Evolutionary conservation across 2,888 invertebrate species (phyloP), one percentile per base, ranked within the genome.

Genomic region (Spilosoma lubricipeda): DNA sequence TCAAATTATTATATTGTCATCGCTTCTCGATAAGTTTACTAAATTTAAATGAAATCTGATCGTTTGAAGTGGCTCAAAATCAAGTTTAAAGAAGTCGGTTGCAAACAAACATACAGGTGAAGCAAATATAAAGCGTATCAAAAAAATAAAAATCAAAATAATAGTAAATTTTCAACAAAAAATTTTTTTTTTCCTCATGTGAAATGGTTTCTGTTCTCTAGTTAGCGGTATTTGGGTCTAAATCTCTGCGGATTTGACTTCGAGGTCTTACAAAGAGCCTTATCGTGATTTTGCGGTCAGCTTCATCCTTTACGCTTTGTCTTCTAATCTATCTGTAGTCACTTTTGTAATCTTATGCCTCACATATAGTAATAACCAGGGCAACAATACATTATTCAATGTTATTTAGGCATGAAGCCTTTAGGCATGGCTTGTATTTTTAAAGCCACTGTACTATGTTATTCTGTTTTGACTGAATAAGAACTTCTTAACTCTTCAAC

Each of bases 221-320:
- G 7, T 67, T 30, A 20, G 20, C 11, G 18, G 56, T 59, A 39
- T 39, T 39, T 8, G 36, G 3, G 59, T 27, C 39, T 0, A 59
- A 39, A 69, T 69, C 69, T 56, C 56, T 8, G 27, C n/a, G 36
- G 30, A 56, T 39, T 66, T 52, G 27, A 27, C 56, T 20, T 39
- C n/a, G 23, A 56, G 36, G 13, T 39, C 56, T 33, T 39, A 69
- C 33, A 36, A 69, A 69, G 68, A 56, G 42, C 30, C 27, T 69
- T 39, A 18, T n/a, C 56, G 18, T 69, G n/a, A 56, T 52, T 36
- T 56, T 39, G 56, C 9, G 39, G 39, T 39, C 36, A 48, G 23
- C 33, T 30, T 48, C 33, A 33, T 5, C 48, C 5, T 23, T 48
- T 48, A 48, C 2, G 48, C 11, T 48, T 48, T 67, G 48, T 67